Percentiles rank a stretch among this genome's conserved stretches.
phyloP scores from a whole-genome alignment of 2,888 invertebrate genomes.

The Plebejus argus region DNA sequence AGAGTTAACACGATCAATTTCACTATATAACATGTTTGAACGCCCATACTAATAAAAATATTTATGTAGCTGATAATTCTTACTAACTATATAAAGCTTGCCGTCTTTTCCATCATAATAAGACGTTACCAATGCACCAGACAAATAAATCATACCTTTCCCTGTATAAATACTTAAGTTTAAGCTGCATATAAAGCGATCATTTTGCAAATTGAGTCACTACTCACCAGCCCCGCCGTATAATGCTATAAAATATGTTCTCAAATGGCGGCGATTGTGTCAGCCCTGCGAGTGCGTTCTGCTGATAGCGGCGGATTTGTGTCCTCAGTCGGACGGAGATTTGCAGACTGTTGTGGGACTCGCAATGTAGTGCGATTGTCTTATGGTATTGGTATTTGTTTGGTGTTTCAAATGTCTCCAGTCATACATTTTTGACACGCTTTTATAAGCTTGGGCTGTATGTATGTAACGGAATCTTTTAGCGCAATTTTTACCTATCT shows the following conservation, averaged over 20 bases:
- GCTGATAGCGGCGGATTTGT: conserved; percentile 81
- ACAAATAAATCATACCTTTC: no score
- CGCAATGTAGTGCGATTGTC: background rate
- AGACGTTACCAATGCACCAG: no score
- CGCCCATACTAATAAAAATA: no score
- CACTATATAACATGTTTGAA: background rate
- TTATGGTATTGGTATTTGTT: background rate
- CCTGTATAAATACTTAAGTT: background rate
- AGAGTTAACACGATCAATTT: background rate
- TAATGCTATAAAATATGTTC: background rate
- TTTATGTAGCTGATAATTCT: no score
- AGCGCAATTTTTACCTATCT: no score
- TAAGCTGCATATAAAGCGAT: background rate
- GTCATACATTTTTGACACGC: no score
- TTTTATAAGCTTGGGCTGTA: no score
- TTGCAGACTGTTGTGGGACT: background rate
- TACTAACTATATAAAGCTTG: no score
- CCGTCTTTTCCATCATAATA: no score
- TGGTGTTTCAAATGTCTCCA: background rate
- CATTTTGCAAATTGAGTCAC: background rate
- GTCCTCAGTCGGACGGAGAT: conserved; percentile 68
- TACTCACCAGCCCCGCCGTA: background rate
- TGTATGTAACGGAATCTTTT: no score
- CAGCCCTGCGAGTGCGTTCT: conserved; percentile 73
- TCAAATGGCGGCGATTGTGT: conserved; percentile 62